Evolutionary conservation across 2,888 invertebrate species (phyloP).

Genomic region (Macaria notata): DNA sequence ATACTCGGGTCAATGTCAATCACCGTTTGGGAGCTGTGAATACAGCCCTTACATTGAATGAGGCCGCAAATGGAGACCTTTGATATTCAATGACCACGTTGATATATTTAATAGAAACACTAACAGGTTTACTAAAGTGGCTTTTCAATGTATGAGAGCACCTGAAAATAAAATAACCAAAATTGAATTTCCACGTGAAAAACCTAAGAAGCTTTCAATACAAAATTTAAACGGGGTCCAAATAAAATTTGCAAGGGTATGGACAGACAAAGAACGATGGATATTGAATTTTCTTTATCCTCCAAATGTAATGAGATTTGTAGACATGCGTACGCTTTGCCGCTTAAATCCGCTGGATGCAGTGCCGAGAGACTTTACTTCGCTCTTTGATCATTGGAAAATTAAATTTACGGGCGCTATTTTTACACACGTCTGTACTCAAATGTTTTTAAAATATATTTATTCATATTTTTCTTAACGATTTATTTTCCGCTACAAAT

Average conservation of each 20-base stretch:
- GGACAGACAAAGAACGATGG: conserved; percentile 58
- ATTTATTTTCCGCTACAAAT: background rate
- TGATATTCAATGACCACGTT: too few relatives aligned
- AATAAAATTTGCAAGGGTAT: conserved; percentile 56
- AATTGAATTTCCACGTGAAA: conserved; percentile 11
- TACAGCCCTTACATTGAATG: too few relatives aligned
- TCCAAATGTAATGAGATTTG: conserved; percentile 70
- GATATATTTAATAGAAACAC: too few relatives aligned
- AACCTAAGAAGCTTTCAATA: conserved; percentile 28
- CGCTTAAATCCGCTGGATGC: conserved; percentile 48
- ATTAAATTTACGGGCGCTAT: conserved; percentile 22
- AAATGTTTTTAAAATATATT: background rate
- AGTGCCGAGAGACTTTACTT: conserved; percentile 46
- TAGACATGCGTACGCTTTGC: conserved; percentile 62
- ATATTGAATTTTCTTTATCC: conserved; percentile 72
- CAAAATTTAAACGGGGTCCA: conserved; percentile 45
- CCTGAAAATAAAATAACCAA: too few relatives aligned
- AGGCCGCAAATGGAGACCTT: too few relatives aligned
- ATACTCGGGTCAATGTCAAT: too few relatives aligned
- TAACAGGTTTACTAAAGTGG: too few relatives aligned
- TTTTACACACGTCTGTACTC: conserved; percentile 4
- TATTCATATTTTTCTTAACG: background rate
- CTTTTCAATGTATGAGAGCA: too few relatives aligned
- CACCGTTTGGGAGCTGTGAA: too few relatives aligned
- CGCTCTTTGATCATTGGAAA: conserved; percentile 58